These are phyloP conservation scores for Dolomedes plantarius DNA, from an alignment of 2,888 invertebrate species.

Conservation along the genomic window DNA sequence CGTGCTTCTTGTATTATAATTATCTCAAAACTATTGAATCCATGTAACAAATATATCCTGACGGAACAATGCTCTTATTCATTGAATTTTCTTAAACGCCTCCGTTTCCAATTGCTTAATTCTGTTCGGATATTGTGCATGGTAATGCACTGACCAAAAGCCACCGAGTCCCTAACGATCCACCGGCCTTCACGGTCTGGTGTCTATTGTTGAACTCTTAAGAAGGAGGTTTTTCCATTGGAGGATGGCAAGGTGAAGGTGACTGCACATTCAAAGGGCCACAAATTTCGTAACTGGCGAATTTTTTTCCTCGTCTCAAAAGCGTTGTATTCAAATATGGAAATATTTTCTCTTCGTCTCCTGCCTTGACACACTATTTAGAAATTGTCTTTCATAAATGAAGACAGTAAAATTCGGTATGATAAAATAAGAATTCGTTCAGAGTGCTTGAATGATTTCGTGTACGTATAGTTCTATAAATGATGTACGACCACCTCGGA, in stretches of 20 bases:
- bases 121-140: no score
- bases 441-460: no score
- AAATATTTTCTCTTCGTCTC: neutral
- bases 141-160: no score
- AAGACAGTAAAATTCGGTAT: neutral
- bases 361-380: conserved; percentile 40
- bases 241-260: conserved; percentile 57
- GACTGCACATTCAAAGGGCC: neutral
- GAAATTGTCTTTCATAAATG: neutral
- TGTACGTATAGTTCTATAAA: no score
- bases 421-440: no score
- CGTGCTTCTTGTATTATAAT: no score
- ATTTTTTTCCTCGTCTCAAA: conserved; percentile 19
- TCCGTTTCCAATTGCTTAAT: neutral
- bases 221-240: conserved; percentile 24
- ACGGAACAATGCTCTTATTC: no score
- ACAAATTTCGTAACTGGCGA: conserved; percentile 5
- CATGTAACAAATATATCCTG: no score
- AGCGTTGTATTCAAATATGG: conserved; percentile 16
- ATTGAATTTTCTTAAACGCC: neutral
- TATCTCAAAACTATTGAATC: no score
- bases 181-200: conserved; percentile 44
- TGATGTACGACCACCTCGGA: no score
- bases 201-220: conserved; percentile 45
- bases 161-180: neutral